Evolutionary conservation across 2,113 vertebrate genomes (phyloP).

Genomic region (Rutilus rutilus): DNA sequence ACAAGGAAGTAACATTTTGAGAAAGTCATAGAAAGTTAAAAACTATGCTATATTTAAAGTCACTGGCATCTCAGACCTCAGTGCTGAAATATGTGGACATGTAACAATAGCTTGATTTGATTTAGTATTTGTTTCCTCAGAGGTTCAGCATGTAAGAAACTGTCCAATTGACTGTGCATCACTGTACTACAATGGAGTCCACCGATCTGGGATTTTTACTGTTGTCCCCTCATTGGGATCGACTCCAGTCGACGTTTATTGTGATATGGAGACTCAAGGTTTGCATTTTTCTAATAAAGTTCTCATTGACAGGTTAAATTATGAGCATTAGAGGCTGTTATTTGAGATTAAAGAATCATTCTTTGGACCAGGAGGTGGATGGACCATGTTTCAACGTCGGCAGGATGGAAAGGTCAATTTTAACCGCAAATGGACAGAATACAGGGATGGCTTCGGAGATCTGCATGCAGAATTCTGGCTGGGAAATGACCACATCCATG

Average conservation of each 20-base stretch:
- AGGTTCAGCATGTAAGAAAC: constrained; percentile 73
- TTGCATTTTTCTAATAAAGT: neutral
- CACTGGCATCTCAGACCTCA: neutral
- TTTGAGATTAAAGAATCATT: neutral
- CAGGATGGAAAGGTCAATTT: constrained; percentile 84
- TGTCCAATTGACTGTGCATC: constrained; percentile 86
- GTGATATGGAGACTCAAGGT: constrained; percentile 89
- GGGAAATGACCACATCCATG: constrained; percentile 85
- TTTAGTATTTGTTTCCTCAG: constrained; percentile 60
- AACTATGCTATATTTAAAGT: neutral
- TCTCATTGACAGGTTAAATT: neutral
- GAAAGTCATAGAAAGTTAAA: neutral
- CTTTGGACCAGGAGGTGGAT: constrained; percentile 79
- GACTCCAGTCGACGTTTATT: constrained; percentile 80
- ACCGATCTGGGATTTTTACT: constrained; percentile 80
- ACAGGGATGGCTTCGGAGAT: constrained; percentile 85
- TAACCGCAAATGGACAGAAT: constrained; percentile 84
- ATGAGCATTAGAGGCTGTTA: neutral
- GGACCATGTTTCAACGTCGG: constrained; percentile 85
- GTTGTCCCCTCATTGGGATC: constrained; percentile 76
- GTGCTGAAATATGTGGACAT: neutral
- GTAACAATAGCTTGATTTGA: neutral
- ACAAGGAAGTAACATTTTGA: neutral
- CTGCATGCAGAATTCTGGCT: constrained; percentile 85
- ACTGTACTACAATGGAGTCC: constrained; percentile 81